Evolutionary conservation across 2,797 vertebrate species (phyloP), one percentile per base, ranked within the genome.

Genomic region (Epinephelus awoara): DNA sequence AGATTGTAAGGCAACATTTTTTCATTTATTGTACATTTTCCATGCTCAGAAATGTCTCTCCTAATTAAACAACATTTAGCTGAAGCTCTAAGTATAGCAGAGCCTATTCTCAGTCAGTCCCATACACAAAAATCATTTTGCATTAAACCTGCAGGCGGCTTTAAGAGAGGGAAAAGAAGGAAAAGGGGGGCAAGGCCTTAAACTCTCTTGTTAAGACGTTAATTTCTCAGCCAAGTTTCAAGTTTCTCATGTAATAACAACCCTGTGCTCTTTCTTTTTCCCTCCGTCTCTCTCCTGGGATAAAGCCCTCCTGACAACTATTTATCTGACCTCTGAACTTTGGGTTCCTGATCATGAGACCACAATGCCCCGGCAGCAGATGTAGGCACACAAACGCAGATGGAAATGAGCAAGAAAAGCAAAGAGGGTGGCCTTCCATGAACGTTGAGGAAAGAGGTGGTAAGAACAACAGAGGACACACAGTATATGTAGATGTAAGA

Each of bases 261-360:
- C 38, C 46, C 2, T 19, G 8, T 10, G 52, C 44, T 63, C 38
- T 42, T 58, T 59, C 42, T 50, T 7, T 40, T 3, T 78, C 9
- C 19, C 42, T 46, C 38, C 21, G 21, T 42, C 13, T 55, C 65
- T 52, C 14, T 18, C 10, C 61, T 54, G 90, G 82, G 90, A 92
- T n/a, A 71, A 74, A 84, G 84, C 83, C 74, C 75, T 67, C 73
- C 79, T 61, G 69, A 92, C 87, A 91, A 90, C 88, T 90, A 92
- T 92, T 94, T 93, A 75, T 90, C 86, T 92, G 89, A 90, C 90
- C 90, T 88, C 71, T 88, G 91, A 92, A 19, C 92, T 83, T 50
- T 44, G 51, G 64, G 73, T 63, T 81, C 75, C 75, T 77, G 71
- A 86, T 82, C n/a, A 23, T 76, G 85, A 72, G 80, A 79, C 83